Percentiles rank a stretch among this genome's conserved stretches.
Evolutionary conservation across 92 coral and sea anemone species (phyloP).

Genomic region (Actinernus sp.): DNA sequence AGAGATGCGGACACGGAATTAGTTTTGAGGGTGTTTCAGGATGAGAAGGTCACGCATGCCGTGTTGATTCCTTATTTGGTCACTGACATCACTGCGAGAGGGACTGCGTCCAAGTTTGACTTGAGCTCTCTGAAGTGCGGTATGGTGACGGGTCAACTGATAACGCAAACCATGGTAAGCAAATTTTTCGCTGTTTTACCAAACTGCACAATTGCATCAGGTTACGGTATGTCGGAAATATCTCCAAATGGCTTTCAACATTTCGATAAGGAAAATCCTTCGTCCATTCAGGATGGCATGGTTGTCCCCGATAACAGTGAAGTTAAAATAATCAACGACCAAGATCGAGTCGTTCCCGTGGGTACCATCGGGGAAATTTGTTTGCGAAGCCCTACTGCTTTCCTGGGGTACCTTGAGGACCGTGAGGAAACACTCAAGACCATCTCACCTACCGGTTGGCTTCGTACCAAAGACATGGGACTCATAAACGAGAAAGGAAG

Average conservation of each 20-base stretch:
- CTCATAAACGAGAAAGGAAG: not conserved
- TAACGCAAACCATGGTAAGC: not conserved
- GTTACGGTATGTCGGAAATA: not conserved
- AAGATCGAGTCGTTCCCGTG: not conserved
- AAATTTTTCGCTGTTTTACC: not conserved
- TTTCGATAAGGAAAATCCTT: too few relatives aligned
- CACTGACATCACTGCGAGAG: not conserved
- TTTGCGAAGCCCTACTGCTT: not conserved
- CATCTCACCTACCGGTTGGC: not conserved
- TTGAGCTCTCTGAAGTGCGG: not conserved
- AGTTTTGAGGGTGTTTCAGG: too few relatives aligned
- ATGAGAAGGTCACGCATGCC: constrained; percentile 2
- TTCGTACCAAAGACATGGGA: not conserved
- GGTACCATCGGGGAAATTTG: not conserved
- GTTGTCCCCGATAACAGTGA: not conserved
- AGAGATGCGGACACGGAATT: too few relatives aligned
- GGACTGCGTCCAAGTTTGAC: not conserved
- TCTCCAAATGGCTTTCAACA: not conserved
- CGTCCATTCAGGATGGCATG: too few relatives aligned
- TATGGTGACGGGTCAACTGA: not conserved
- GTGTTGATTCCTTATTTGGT: not conserved
- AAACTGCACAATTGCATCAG: not conserved
- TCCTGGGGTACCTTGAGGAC: not conserved
- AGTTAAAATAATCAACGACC: not conserved
- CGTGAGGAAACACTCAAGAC: not conserved